These are phyloP conservation scores for Amphiprion ocellaris DNA, from an alignment of 2,113 vertebrate species.

Conservation along the genomic window DNA sequence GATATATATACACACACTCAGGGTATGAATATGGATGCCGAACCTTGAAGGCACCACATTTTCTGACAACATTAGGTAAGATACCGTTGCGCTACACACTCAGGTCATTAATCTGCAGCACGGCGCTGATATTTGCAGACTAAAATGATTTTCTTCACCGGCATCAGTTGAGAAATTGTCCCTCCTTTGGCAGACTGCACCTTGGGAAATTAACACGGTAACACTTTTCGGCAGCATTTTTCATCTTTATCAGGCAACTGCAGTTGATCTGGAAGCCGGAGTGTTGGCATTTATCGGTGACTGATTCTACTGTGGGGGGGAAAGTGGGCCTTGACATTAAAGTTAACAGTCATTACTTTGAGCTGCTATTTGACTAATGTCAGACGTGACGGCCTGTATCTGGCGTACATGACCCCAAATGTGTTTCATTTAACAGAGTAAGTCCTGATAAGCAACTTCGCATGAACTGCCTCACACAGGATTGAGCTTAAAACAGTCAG, in stretches of 20 bases:
- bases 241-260: constrained; percentile 40
- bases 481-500: neutral
- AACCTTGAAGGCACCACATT: neutral
- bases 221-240: constrained; percentile 2
- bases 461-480: neutral
- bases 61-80: neutral
- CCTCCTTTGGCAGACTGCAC: constrained; percentile 2
- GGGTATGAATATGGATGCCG: neutral
- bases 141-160: neutral
- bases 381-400: neutral
- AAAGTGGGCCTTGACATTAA: neutral
- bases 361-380: too few species aligned
- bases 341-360: neutral
- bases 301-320: neutral
- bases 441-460: neutral
- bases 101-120: neutral
- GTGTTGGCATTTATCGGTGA: constrained; percentile 10
- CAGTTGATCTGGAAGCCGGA: constrained; percentile 29
- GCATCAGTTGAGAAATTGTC: constrained; percentile 28
- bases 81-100: neutral
- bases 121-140: constrained; percentile 14
- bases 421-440: neutral
- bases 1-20: too few species aligned
- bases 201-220: constrained; percentile 14
- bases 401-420: neutral